Base-by-base conservation (phyloP, 2,797 vertebrate genomes). In the Nyctalus aviator region DNA sequence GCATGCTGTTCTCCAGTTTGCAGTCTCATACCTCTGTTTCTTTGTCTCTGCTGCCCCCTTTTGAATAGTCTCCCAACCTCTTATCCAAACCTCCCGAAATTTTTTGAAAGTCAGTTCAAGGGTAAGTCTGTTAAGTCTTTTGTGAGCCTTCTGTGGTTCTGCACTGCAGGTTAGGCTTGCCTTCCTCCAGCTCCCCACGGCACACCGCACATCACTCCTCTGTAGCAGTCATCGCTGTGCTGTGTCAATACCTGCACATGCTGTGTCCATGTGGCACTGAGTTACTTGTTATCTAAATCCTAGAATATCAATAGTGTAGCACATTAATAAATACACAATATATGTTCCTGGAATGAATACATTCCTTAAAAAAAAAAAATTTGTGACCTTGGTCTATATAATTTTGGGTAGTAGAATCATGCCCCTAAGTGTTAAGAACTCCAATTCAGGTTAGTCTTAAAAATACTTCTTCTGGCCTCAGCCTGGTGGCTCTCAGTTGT, bases 21-120 rank as follows among this genome's bases (percentile, higher is more conserved):
- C 2, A 48, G 12, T 9, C 13, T 17, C 27, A 1, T 23, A 10
- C 2, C 17, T 77, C 41, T 81, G 78, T 95, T 90, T 62, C 81
- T 96, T 95, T 96, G 92, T n/a, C 78, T 95, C 57, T 95, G 84
- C 92, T 92, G 90, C 75, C 81, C 82, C 64, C 84, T 95, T 46
- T 87, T 35, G 8, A 41, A 35, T 12, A 79, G 3, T 53, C 35
- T 91, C 25, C 53, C 20, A 57, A 20, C 1, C 32, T 91, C 30
- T 10, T 11, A 41, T 30, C 25, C 77, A 95, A 90, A 85, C 2
- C 30, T 88, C 12, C 17, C 4, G 66, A 50, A 30, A 91, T n/a
- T 72, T 78, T 92, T 18, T 94, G 92, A 90, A 93, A 84, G 90
- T 88, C 93, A 93, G 37, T 35, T 96, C 92, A 93, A 95, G 82